A percentile compares a stretch with the other conserved stretches of the same genome.
phyloP scores from a whole-genome alignment of 2,113 vertebrate genomes.

The Myiagra hebetior region DNA sequence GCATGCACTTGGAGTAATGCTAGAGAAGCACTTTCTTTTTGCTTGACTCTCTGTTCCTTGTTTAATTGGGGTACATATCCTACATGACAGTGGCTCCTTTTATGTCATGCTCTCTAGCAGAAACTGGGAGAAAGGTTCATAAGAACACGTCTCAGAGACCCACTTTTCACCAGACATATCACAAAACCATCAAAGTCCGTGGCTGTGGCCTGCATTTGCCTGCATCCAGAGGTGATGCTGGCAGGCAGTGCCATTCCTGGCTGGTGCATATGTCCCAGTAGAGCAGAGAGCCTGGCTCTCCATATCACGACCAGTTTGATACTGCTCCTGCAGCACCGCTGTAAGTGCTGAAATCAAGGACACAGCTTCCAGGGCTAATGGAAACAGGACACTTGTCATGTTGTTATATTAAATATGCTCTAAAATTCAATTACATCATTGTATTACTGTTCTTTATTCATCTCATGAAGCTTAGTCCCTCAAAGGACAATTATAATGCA shows the following conservation, averaged over 20 bases:
- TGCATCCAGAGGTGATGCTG: not conserved
- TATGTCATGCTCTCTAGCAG: not conserved
- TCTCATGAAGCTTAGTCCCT: not conserved
- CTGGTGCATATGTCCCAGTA: not conserved
- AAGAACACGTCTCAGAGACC: not conserved
- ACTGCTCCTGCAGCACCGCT: not conserved
- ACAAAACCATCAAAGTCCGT: not conserved
- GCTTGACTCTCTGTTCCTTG: not conserved
- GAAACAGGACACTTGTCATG: not conserved
- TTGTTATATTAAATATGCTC: not conserved
- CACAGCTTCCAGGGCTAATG: not conserved
- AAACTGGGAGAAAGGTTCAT: not conserved
- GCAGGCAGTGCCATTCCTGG: not conserved
- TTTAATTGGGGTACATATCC: not conserved
- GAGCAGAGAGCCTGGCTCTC: not conserved
- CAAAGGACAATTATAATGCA: not conserved
- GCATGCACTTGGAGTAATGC: not conserved
- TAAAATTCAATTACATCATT: not conserved
- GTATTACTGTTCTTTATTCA: not conserved
- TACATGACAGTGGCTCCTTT: not conserved
- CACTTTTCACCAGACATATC: not conserved
- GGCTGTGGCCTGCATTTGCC: not conserved
- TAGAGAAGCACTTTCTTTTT: not conserved
- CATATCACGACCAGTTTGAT: not conserved
- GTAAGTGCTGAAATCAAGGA: not conserved